Percentiles rank a stretch among this genome's conserved stretches.
Conservation (phyloP, 1,140 invertebrate species). For the Drosophila asahinai region DNA sequence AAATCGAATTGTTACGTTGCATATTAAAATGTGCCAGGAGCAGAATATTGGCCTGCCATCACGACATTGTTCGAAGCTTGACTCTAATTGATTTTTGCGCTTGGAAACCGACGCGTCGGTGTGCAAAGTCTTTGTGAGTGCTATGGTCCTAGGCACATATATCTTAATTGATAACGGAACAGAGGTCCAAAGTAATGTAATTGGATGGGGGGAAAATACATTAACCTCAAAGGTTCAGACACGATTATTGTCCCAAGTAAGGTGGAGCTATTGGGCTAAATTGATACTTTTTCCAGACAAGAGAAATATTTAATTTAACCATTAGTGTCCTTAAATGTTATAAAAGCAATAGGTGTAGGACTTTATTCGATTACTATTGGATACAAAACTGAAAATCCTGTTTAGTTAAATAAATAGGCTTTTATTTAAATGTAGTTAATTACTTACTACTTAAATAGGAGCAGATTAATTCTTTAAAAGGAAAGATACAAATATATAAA, state of each 20-base stretch:
- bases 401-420: too few relatives aligned
- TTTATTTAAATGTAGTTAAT: too few relatives aligned
- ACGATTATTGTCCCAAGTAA: not conserved
- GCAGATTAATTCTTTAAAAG: too few relatives aligned
- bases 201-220: not conserved
- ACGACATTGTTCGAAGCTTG: constrained; percentile 22
- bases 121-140: constrained; percentile 7
- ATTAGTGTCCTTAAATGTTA: too few relatives aligned
- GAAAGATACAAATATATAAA: too few relatives aligned
- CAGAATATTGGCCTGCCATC: constrained; percentile 29
- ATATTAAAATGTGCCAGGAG: constrained; percentile 61
- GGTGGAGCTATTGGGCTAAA: too few relatives aligned
- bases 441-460: too few relatives aligned
- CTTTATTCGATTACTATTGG: too few relatives aligned
- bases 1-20: constrained; percentile 72
- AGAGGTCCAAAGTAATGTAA: not conserved
- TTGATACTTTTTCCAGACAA: not conserved
- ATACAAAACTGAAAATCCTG: too few relatives aligned
- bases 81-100: constrained; percentile 30
- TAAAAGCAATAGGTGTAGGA: too few relatives aligned
- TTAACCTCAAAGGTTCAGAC: constrained; percentile 12
- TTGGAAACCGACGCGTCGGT: constrained; percentile 16
- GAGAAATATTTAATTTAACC: not conserved
- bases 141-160: constrained; percentile 3
- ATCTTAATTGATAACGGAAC: constrained; percentile 12